Conservation (phyloP, 2,113 vertebrate genomes). For the Alexandromys fortis region DNA sequence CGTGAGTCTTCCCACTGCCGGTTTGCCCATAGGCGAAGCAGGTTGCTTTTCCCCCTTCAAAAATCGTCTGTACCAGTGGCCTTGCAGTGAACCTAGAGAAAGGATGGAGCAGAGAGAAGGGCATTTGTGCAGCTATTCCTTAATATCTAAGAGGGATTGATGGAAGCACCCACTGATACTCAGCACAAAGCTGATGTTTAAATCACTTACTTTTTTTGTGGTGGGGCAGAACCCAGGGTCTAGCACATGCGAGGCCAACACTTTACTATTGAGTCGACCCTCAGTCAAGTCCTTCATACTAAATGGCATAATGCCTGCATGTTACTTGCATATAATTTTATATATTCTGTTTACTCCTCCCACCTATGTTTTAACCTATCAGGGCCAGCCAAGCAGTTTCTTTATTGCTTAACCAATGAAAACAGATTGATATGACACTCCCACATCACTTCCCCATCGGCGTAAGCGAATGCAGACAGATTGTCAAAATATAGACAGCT, state of each 20-base stretch:
- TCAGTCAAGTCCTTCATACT: background rate
- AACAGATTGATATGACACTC: too few species aligned
- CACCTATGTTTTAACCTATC: too few species aligned
- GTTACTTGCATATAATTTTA: background rate
- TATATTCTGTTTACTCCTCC: too few species aligned
- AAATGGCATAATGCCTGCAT: background rate
- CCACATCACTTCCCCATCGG: too few species aligned
- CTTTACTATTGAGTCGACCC: background rate
- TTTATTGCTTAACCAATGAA: too few species aligned
- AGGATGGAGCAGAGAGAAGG: background rate
- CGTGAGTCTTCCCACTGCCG: constrained; percentile 98
- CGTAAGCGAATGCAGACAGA: too few species aligned
- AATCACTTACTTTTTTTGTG: background rate
- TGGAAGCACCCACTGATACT: background rate
- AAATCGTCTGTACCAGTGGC: constrained; percentile 95
- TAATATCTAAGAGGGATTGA: background rate
- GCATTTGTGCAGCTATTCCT: background rate
- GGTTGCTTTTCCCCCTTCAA: constrained; percentile 95
- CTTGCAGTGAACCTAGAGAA: constrained; percentile 93
- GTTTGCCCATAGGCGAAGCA: constrained; percentile 99
- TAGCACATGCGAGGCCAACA: background rate
- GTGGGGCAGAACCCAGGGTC: background rate
- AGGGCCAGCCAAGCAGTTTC: too few species aligned
- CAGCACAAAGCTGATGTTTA: background rate
- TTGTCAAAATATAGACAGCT: too few species aligned